Base-by-base conservation (phyloP, 2,113 vertebrate species). In the Phrynosoma platyrhinos region DNA sequence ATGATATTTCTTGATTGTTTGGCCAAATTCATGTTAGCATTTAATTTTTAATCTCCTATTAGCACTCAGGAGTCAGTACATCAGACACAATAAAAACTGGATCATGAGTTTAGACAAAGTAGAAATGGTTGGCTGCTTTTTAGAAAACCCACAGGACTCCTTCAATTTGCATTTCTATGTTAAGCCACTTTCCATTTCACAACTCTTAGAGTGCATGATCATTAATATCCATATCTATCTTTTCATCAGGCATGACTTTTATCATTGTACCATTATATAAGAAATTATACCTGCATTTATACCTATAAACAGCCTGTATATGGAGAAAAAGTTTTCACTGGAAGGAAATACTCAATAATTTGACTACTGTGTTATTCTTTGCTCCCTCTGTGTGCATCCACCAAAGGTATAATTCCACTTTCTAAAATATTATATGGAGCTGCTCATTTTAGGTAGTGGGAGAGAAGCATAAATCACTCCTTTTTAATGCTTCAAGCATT, bases 91-190 rank as follows among this genome's bases (percentile, higher is more conserved):
- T 74, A 36, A 90, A 91, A 79, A 20, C 0, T 0, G 62, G 83
- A 72, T 18, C 23, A 66, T 55, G 25, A 7, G 30, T 82, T 88
- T 32, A n/a, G 62, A 66, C 68, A 4, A 90, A 0, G 77, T 23
- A 12, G 53, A 78, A 91, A 23, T 30, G 6, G 27, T 2, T 13
- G 74, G 7, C 69, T 78, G 52, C 36, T n/a, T 53, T 40, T 83
- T 79, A 78, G 79, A 72, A 85, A 89, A 85, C 66, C 62, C 0
- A 8, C 13, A 0, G 0, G 25, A 4, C 52, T 87, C 92, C 78
- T 89, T 68, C 23, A 86, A 27, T 88, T 89, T 88, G 16, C 36
- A 23, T 88, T 88, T 93, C 90, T 89, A 23, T 88, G 71, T 87
- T 25, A 42, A 18, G 40, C 79, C 71, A 27, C 30, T 90, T 20